Percentiles rank a stretch among this genome's conserved stretches.
phyloP scores from a whole-genome alignment of 2,888 invertebrate species.

The Drosophila fungiperda region DNA sequence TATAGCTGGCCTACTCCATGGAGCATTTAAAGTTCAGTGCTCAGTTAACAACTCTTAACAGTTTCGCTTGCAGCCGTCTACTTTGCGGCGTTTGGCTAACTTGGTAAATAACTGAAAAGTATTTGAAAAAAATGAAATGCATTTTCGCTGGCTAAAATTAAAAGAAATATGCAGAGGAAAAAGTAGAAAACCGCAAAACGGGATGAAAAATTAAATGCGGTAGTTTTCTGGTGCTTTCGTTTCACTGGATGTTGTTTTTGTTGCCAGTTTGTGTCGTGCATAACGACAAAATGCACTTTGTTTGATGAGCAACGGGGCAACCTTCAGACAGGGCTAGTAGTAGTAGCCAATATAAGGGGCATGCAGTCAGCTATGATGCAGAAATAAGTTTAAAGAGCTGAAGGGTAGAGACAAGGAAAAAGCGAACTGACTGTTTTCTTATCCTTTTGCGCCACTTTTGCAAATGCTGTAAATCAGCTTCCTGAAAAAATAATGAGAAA shows the following conservation, averaged over 20 bases:
- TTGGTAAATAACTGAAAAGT: conserved; percentile 49
- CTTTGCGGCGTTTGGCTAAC: conserved; percentile 47
- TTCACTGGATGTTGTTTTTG: conserved; percentile 13
- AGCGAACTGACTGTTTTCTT: conserved; percentile 31
- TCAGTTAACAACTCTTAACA: conserved; percentile 39
- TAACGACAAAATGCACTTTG: conserved; percentile 63
- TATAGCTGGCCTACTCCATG: conserved; percentile 7
- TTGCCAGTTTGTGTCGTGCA: conserved; percentile 24
- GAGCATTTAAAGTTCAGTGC: conserved; percentile 38
- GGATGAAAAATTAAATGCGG: conserved; percentile 39
- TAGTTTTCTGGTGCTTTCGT: conserved; percentile 11
- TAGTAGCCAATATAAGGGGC: conserved; percentile 37
- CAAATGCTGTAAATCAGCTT: conserved; percentile 45
- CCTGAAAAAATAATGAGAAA: conserved; percentile 62
- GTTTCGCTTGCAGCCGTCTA: conserved; percentile 39
- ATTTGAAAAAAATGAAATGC: conserved; percentile 20
- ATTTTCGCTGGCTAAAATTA: conserved; percentile 40
- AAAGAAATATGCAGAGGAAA: conserved; percentile 30
- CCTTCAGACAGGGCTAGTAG: conserved; percentile 3
- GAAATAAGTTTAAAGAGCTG: conserved; percentile 23
- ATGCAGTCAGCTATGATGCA: conserved; percentile 11
- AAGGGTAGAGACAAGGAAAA: conserved; percentile 12
- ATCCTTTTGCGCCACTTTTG: conserved; percentile 5
- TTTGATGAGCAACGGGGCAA: conserved; percentile 49
- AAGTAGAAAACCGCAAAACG: conserved; percentile 4